Conservation (phyloP, 2,888 invertebrate species). For the Pristionchus entomophagus region DNA sequence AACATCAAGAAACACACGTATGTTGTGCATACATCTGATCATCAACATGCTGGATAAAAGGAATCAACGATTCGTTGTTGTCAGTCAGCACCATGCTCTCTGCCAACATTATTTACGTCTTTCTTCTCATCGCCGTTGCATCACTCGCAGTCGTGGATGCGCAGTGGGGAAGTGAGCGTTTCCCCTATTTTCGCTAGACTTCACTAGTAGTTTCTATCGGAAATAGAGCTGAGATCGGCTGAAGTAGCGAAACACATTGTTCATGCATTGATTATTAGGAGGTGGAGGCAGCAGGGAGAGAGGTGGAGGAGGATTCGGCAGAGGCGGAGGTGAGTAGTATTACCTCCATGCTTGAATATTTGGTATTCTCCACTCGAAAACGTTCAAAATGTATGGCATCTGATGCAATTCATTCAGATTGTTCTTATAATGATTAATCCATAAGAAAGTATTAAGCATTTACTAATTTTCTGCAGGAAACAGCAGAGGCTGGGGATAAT, state of each 20-base stretch:
- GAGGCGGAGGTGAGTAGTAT: background rate
- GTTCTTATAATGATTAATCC: too few relatives aligned
- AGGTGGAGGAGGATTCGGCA: background rate
- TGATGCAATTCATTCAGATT: background rate
- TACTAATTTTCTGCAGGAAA: background rate
- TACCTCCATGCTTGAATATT: background rate
- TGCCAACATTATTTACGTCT: background rate
- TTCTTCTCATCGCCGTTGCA: background rate
- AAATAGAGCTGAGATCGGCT: background rate
- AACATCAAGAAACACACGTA: too few relatives aligned
- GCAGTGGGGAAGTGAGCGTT: background rate
- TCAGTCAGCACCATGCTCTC: background rate
- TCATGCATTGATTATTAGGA: background rate
- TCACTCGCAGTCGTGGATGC: background rate
- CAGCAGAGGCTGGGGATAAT: too few relatives aligned
- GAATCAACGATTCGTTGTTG: background rate
- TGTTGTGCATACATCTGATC: too few relatives aligned
- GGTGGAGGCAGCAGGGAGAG: background rate
- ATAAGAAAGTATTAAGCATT: background rate
- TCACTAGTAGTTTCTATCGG: background rate
- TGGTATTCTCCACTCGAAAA: background rate
- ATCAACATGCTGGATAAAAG: slow-evolving; percentile 1
- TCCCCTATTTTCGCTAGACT: background rate
- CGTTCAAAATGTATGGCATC: background rate
- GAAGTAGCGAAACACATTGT: background rate